Evolutionary conservation across 2,888 invertebrate species (phyloP).

Genomic region (Scaptomyza cyrtandrae): DNA sequence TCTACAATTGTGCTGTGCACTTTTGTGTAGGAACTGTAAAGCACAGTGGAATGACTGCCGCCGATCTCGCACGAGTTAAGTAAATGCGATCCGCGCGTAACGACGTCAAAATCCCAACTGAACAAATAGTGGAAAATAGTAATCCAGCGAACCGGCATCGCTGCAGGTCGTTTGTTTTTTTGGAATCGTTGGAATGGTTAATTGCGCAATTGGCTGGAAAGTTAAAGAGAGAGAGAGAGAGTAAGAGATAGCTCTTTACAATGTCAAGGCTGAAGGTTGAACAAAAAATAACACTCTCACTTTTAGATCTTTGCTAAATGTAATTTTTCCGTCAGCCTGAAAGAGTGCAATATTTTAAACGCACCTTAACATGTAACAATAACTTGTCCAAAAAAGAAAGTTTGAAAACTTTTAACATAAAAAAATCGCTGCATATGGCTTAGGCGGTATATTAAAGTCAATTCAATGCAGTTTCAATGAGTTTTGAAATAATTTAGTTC

Average conservation of each 20-base stretch:
- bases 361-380: too few relatives aligned
- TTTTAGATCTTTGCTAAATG: too few relatives aligned
- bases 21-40: constrained; percentile 25
- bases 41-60: constrained; percentile 8
- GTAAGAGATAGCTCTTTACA: constrained; percentile 8
- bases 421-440: too few relatives aligned
- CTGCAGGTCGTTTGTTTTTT: constrained; percentile 4
- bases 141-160: constrained; percentile 23
- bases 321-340: too few relatives aligned
- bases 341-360: too few relatives aligned
- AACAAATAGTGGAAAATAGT: constrained; percentile 25
- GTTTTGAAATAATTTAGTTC: too few relatives aligned
- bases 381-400: too few relatives aligned
- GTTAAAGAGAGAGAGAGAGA: not conserved
- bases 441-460: too few relatives aligned
- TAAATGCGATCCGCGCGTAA: constrained; percentile 44
- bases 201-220: constrained; percentile 6
- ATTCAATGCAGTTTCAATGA: too few relatives aligned
- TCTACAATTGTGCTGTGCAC: constrained; percentile 27
- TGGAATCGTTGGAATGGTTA: constrained; percentile 28
- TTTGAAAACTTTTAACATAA: too few relatives aligned
- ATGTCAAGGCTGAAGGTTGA: constrained; percentile 35
- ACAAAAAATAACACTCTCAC: too few relatives aligned
- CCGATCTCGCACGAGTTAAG: constrained; percentile 43
- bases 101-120: constrained; percentile 62